Evolutionary conservation across 1,140 invertebrate genomes (phyloP).

Genomic region (Drosophila setifemur): DNA sequence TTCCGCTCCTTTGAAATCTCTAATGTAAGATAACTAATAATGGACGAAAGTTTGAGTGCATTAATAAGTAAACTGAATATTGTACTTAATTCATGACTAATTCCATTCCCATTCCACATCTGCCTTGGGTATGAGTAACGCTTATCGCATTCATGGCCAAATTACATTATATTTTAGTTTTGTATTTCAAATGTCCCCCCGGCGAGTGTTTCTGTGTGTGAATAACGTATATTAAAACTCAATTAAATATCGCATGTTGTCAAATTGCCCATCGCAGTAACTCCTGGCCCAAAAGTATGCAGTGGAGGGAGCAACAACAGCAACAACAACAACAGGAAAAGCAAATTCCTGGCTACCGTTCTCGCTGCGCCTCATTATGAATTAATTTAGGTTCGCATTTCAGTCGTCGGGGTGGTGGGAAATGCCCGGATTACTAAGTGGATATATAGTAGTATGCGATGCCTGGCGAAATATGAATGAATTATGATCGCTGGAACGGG

Average conservation of each 20-base stretch:
- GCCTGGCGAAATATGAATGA: constrained; percentile 66
- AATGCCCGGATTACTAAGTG: constrained; percentile 46
- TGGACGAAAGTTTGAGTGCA: not conserved
- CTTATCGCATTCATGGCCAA: constrained; percentile 45
- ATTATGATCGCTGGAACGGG: constrained; percentile 59
- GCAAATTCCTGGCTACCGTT: constrained; percentile 13
- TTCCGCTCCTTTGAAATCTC: constrained; percentile 3
- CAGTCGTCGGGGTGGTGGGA: constrained; percentile 4
- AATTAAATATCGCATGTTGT: constrained; percentile 75
- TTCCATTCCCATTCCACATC: constrained; percentile 7
- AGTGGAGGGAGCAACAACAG: constrained; percentile 17
- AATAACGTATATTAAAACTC: constrained; percentile 58
- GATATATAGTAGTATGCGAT: constrained; percentile 65
- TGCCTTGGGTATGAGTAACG: constrained; percentile 25
- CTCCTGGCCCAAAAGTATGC: constrained; percentile 17
- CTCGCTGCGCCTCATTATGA: constrained; percentile 57
- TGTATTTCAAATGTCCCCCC: constrained; percentile 25
- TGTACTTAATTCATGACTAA: constrained; percentile 16
- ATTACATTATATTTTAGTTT: constrained; percentile 47
- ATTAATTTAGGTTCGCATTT: constrained; percentile 72
- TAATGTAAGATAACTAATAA: not conserved
- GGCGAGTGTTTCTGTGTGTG: not conserved
- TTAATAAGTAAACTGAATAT: constrained; percentile 3
- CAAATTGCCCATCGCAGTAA: constrained; percentile 43
- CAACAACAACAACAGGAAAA: constrained; percentile 24